Evolutionary conservation across 1,140 invertebrate species (phyloP).

Genomic region (Zaprionus ghesquierei): DNA sequence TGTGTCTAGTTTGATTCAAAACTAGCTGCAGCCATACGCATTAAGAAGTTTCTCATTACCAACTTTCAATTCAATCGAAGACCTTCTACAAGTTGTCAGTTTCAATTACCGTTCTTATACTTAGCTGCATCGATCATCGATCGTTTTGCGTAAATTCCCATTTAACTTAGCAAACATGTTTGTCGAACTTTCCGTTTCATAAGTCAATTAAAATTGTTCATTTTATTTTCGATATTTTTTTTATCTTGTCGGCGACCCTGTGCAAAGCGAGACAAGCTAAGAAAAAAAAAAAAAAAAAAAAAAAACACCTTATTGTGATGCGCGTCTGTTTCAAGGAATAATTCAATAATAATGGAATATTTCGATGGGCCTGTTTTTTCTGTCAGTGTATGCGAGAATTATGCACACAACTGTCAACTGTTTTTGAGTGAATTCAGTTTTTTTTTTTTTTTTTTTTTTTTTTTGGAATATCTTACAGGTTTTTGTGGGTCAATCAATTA

Average conservation of each 20-base stretch:
- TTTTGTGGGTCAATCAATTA: slow-evolving; percentile 3
- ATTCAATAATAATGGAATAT: background rate
- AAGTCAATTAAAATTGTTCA: background rate
- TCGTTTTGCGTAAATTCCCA: background rate
- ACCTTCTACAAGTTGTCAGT: no score
- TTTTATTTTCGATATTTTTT: background rate
- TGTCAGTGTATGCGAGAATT: background rate
- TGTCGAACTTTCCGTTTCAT: background rate
- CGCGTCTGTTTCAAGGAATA: background rate
- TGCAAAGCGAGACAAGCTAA: background rate
- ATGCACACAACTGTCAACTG: background rate
- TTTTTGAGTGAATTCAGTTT: background rate
- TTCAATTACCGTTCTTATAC: no score
- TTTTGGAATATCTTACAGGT: background rate
- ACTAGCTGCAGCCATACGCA: no score
- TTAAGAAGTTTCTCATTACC: no score
- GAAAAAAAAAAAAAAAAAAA: no score
- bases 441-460: background rate
- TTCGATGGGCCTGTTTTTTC: background rate
- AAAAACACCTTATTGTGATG: background rate
- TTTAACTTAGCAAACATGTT: background rate
- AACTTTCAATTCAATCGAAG: no score
- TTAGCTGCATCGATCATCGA: background rate
- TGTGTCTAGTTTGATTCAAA: no score
- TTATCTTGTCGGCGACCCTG: background rate